Conservation (phyloP, 1,140 invertebrate genomes). For the Dendroctonus valens region DNA sequence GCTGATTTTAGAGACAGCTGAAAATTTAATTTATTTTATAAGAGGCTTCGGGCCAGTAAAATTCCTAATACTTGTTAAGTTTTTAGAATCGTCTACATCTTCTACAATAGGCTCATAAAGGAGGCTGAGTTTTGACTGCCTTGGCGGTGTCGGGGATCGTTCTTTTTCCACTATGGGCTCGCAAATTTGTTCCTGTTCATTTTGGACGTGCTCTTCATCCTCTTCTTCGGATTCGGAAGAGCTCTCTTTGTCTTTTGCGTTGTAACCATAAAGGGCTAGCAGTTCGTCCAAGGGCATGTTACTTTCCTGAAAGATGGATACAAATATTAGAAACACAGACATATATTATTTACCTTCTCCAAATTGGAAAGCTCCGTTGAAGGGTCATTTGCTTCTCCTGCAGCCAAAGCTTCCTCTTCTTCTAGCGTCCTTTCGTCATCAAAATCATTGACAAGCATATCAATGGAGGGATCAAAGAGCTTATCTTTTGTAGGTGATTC, state of each 20-base stretch:
- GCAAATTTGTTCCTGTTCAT: constrained; percentile 25
- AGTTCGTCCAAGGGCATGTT: constrained; percentile 95
- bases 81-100: constrained; percentile 44
- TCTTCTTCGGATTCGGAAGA: constrained; percentile 47
- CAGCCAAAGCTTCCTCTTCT: constrained; percentile 93
- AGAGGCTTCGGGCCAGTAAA: background rate
- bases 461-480: constrained; percentile 66
- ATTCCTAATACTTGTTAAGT: constrained; percentile 57
- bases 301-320: constrained; percentile 56
- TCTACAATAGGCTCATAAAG: constrained; percentile 48
- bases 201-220: constrained; percentile 38
- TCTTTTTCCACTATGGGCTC: constrained; percentile 37
- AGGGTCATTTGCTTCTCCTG: constrained; percentile 74
- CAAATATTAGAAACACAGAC: constrained; percentile 4
- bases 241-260: constrained; percentile 49
- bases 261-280: constrained; percentile 82
- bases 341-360: constrained; percentile 63
- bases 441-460: constrained; percentile 96
- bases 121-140: constrained; percentile 43
- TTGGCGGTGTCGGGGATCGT: constrained; percentile 40
- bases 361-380: constrained; percentile 85
- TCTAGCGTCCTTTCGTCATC: constrained; percentile 94
- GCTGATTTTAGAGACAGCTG: constrained; percentile 61
- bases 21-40: constrained; percentile 14
- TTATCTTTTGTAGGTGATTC: constrained; percentile 46